These are phyloP conservation scores for Scaptomyza graminum DNA, from an alignment of 1,140 invertebrate species.

Conservation along the genomic window DNA sequence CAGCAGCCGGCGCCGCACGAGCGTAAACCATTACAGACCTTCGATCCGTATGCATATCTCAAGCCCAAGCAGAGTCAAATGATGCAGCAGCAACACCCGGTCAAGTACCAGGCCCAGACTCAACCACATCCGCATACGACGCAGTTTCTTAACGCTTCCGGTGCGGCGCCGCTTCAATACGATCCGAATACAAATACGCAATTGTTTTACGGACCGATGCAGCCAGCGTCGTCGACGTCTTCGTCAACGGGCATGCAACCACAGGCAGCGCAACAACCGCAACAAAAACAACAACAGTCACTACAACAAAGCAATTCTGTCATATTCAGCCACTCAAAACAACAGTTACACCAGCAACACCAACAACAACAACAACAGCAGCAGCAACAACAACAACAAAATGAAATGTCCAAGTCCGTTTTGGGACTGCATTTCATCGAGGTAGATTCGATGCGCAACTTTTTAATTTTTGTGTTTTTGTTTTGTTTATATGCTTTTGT, in stretches of 20 bases:
- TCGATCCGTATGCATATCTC: constrained; percentile 79
- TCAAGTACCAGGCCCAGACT: constrained; percentile 60
- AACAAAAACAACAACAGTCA: constrained; percentile 30
- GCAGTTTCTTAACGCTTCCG: constrained; percentile 66
- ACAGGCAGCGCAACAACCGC: constrained; percentile 51
- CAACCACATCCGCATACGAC: constrained; percentile 63
- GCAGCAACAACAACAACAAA: constrained; percentile 62
- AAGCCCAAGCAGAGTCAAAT: constrained; percentile 62
- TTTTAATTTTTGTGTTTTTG: constrained; percentile 36
- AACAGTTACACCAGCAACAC: constrained; percentile 46
- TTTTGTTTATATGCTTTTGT: constrained; percentile 31
- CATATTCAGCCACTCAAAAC: constrained; percentile 64
- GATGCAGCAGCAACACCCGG: constrained; percentile 39
- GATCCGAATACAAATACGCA: constrained; percentile 74
- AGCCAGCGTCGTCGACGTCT: constrained; percentile 6
- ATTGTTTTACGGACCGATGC: constrained; percentile 67
- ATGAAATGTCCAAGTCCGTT: constrained; percentile 81
- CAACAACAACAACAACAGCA: constrained; percentile 54
- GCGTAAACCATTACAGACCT: constrained; percentile 77
- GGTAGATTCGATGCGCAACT: constrained; percentile 67
- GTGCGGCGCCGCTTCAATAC: constrained; percentile 58
- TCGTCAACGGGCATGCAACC: constrained; percentile 52
- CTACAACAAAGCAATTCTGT: constrained; percentile 68
- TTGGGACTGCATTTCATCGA: constrained; percentile 75
- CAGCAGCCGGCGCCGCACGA: constrained; percentile 47